A percentile compares a stretch with the other conserved stretches of the same genome.
Conservation (phyloP, 2,113 vertebrate genomes). For the Myotis davidii region DNA sequence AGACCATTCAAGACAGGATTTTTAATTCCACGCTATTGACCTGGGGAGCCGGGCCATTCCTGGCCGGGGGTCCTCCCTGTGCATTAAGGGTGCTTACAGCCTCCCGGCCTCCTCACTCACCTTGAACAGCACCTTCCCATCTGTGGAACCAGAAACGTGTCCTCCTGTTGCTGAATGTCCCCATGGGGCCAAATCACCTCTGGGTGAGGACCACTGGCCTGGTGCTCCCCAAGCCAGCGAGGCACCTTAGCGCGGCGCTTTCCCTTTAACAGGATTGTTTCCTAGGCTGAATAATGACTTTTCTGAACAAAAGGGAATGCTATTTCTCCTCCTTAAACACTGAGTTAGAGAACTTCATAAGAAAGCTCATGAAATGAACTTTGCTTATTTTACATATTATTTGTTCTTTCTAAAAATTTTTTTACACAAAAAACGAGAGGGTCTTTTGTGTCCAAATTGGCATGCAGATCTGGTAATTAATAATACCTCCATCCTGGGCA, state of each 20-base stretch:
- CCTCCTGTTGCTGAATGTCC: background rate
- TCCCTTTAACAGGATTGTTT: background rate
- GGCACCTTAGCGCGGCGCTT: background rate
- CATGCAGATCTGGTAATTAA: slow-evolving; percentile 76
- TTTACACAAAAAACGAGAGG: slow-evolving; percentile 76
- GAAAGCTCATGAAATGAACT: slow-evolving; percentile 27
- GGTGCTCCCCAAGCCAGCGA: background rate
- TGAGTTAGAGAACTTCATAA: background rate
- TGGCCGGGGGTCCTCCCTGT: background rate
- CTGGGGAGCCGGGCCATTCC: background rate
- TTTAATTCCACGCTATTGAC: background rate
- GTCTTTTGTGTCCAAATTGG: slow-evolving; percentile 73
- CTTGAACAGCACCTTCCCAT: background rate
- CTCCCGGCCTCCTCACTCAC: background rate
- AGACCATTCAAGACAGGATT: background rate
- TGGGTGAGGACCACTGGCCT: background rate
- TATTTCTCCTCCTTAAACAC: background rate
- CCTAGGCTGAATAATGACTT: background rate
- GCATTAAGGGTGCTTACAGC: background rate
- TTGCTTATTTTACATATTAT: slow-evolving; percentile 1
- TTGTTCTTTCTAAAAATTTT: slow-evolving; percentile 55
- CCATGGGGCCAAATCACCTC: too few relatives aligned
- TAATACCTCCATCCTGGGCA: slow-evolving; percentile 68
- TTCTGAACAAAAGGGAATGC: background rate
- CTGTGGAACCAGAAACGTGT: background rate